Base-by-base conservation (phyloP, 2,888 invertebrate genomes). In the Augochlorella aurata region DNA sequence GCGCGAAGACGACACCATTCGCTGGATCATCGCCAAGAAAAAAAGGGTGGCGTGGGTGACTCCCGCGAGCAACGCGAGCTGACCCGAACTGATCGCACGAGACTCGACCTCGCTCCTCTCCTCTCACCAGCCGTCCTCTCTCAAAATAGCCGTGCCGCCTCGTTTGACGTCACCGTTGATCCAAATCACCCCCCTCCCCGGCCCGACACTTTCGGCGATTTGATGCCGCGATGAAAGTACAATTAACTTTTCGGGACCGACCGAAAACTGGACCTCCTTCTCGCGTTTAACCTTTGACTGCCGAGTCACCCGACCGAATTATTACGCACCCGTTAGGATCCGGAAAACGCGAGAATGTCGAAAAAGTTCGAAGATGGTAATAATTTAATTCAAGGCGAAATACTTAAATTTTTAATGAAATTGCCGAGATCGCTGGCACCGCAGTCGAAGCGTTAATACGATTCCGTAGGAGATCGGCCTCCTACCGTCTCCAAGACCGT, bases 11-110 rank as follows among this genome's bases (percentile, higher is more conserved):
- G 81, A 70, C 79, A 81, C 79, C 74, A 67, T 82, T 81, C 79
- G 77, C 76, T 87, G 88, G 88, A 73, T 54, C 45, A 47, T 38
- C 61, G 87, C 87, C 87, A 90, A 86, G 83, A 86, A 89, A 89
- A 89, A 89, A 85, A 87, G 87, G 85, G 86, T 84, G 85, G 90
- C 90, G 90, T 90, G 90, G 90, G 90, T 89, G 90, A 89, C 86
- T 87, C 89, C 85, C 84, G 89, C 71, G 89, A 89, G 84, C 85
- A 81, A 78, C 79, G 83, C 86, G 79, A 84, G 86, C 88, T 87
- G 88, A 88, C 87, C 88, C 87, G 88, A 86, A 88, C 84, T 85
- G 87, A 85, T 84, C 88, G 81, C 85, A 76, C 58, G 77, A 72
- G 85, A 80, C 76, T 85, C 88, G 87, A 87, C 88, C 88, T 87